Evolutionary conservation across 2,113 vertebrate genomes (phyloP).

Genomic region (Dermatemys mawii): DNA sequence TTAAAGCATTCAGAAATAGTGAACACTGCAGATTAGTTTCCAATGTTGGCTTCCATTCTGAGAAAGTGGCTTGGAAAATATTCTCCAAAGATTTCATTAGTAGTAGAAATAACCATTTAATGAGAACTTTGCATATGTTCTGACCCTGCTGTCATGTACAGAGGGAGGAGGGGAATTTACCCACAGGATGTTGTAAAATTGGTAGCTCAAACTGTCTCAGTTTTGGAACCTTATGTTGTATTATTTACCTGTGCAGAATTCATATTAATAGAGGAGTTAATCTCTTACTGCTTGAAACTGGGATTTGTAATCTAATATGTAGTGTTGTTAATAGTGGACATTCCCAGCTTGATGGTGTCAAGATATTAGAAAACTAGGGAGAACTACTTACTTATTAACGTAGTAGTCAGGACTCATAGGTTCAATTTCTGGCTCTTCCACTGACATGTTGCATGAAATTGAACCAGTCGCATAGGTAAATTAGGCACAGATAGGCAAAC

Average conservation of each 20-base stretch:
- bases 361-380: not conserved
- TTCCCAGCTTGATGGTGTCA: not conserved
- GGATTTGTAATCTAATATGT: not conserved
- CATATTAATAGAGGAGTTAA: not conserved
- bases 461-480: not conserved
- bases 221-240: conserved; percentile 29
- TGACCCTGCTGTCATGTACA: not conserved
- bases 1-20: conserved; percentile 23
- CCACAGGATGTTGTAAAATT: not conserved
- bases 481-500: not conserved
- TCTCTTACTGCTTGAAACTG: not conserved
- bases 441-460: not conserved
- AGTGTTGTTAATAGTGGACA: not conserved
- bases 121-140: not conserved
- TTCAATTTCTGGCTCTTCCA: not conserved
- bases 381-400: not conserved
- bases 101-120: not conserved
- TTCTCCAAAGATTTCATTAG: not conserved
- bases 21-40: not conserved
- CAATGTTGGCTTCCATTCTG: not conserved
- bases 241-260: not conserved
- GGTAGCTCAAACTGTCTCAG: not conserved
- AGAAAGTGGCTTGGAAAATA: not conserved
- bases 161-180: not conserved
- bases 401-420: not conserved